Percentiles rank a stretch among this genome's conserved stretches.
These are phyloP conservation scores for Laticauda laticaudata DNA, from an alignment of 2,113 vertebrate genomes.

Conservation along the genomic window DNA sequence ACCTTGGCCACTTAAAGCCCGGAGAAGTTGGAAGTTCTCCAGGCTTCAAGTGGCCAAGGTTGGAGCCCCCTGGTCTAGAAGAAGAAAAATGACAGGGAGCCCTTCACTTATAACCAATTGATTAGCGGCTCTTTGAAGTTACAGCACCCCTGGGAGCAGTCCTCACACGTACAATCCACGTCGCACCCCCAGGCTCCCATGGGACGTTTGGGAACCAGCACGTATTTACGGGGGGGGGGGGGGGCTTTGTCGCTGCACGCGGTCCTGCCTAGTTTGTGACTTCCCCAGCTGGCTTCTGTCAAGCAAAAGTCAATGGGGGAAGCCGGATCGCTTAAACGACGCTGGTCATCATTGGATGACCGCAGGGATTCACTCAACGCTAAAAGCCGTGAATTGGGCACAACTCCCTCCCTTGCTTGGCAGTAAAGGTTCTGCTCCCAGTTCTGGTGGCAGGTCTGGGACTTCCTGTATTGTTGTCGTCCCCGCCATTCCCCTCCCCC, in stretches of 20 bases:
- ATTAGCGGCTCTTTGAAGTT: background rate
- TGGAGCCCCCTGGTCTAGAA: background rate
- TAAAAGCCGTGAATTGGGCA: background rate
- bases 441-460: background rate
- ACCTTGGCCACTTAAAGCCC: no score
- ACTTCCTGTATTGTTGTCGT: background rate
- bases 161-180: background rate
- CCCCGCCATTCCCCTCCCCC: no score
- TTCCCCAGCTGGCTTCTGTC: background rate
- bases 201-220: background rate
- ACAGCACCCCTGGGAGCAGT: background rate
- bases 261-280: no score
- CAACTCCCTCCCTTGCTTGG: background rate
- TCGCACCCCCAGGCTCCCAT: background rate
- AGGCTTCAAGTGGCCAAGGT: no score
- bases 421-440: background rate
- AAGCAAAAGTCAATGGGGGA: background rate
- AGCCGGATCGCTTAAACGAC: background rate
- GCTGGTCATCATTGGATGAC: background rate
- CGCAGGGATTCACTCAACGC: background rate
- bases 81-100: background rate
- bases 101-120: background rate
- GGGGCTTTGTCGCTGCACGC: no score
- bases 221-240: no score
- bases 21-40: no score